Conservation (phyloP, 2,888 invertebrate genomes). For the Eupithecia abbreviata region DNA sequence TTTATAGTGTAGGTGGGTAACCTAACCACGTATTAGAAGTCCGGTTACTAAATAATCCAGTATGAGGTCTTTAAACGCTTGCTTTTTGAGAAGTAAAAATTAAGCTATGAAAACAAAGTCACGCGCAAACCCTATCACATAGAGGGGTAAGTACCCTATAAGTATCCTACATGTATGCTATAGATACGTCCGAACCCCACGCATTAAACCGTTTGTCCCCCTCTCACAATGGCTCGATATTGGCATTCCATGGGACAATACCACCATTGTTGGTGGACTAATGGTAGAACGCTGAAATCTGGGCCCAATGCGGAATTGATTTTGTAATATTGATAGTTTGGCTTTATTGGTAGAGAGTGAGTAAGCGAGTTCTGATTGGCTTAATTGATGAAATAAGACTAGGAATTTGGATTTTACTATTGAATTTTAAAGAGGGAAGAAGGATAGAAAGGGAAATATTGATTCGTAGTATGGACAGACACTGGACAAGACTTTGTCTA, state of each 20-base stretch:
- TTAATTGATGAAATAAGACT: background rate
- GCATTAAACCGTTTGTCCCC: constrained; percentile 30
- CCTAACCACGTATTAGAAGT: too few relatives aligned
- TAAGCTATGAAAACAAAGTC: background rate
- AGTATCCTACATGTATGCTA: constrained; percentile 3
- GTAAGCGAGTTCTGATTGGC: constrained; percentile 27
- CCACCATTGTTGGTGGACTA: constrained; percentile 69
- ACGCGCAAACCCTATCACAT: background rate
- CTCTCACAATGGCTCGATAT: constrained; percentile 70
- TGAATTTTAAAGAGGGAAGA: background rate
- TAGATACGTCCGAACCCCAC: constrained; percentile 6
- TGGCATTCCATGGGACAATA: constrained; percentile 72
- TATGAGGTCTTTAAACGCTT: background rate
- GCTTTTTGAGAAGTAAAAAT: background rate
- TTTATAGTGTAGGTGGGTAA: too few relatives aligned
- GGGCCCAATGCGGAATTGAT: constrained; percentile 58
- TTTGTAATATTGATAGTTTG: constrained; percentile 51
- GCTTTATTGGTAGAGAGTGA: constrained; percentile 37
- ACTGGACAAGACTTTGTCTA: too few relatives aligned
- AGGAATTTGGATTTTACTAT: background rate
- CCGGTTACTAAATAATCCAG: too few relatives aligned
- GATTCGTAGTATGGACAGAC: too few relatives aligned
- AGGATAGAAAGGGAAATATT: too few relatives aligned
- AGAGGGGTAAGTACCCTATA: constrained; percentile 12
- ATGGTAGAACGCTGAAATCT: constrained; percentile 76